Percentiles rank a stretch among this genome's conserved stretches.
Evolutionary conservation across 2,113 vertebrate genomes (phyloP).

Genomic region (Notiomystis cincta): DNA sequence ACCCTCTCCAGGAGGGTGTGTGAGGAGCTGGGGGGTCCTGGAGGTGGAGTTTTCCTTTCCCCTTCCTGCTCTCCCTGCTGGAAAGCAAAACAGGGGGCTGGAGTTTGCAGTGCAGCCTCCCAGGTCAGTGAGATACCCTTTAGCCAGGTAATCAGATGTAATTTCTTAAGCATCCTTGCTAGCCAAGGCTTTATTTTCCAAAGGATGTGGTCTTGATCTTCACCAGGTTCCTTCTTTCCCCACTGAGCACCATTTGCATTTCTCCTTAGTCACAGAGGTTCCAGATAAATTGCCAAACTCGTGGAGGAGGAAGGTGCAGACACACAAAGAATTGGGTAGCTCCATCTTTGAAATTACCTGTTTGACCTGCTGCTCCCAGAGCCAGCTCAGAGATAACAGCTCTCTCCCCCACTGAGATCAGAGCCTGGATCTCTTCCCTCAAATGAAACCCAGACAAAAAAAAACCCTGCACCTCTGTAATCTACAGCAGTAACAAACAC

Average conservation of each 20-base stretch:
- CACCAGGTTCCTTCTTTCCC: background rate
- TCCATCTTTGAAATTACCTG: slow-evolving; percentile 33
- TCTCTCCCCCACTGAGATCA: background rate
- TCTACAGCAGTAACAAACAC: background rate
- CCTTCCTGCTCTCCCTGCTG: background rate
- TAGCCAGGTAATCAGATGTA: background rate
- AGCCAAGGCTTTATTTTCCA: background rate
- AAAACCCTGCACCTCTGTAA: background rate
- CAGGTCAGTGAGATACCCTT: background rate
- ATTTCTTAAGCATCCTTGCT: background rate
- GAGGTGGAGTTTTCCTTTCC: background rate
- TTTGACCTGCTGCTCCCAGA: slow-evolving; percentile 24
- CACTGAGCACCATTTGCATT: background rate
- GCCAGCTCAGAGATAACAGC: background rate
- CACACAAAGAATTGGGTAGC: background rate
- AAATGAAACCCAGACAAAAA: background rate
- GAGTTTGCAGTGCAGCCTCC: background rate
- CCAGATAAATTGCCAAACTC: background rate
- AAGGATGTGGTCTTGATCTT: background rate
- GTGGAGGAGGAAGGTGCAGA: background rate
- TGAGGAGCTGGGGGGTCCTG: background rate
- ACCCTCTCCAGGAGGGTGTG: background rate
- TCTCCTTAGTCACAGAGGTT: fast-evolving
- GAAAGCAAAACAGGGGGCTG: background rate
- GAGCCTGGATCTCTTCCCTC: background rate